Evolutionary conservation across 2,888 invertebrate species (phyloP), one percentile per base, ranked within the genome.

Genomic region (Lordiphosa andalusiaca): DNA sequence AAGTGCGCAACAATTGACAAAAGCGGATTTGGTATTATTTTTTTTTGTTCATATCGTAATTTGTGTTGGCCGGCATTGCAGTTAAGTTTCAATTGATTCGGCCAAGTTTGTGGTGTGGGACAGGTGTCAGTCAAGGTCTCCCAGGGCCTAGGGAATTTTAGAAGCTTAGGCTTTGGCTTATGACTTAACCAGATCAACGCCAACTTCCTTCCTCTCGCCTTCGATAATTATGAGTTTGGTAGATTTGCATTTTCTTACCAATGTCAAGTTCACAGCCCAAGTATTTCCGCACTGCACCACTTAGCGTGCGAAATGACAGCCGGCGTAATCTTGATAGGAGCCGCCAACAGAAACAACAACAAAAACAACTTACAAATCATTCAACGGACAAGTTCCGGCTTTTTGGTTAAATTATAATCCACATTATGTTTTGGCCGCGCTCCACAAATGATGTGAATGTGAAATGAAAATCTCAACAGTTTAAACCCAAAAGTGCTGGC

Each of bases 311-410:
- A 25, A 21, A 25, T 48, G 35, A 37, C 30, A 30, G 30, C 30
- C 30, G n/a, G n/a, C n/a, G 37, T 49, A 47, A 63, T 64, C 47
- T 63, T 51, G 51, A 64, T 42, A 47, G 57, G 38, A 47, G 16
- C 21, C 46, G 10, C 38, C 13, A 16, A 47, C 35, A 53, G 42
- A 25, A 53, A 67, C 13, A 16, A 47, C 35, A 53, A 47, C 33
- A 53, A 67, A 78, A 71, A 75, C 69, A 71, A 75, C 69, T 78
- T 75, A 82, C 77, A 77, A 77, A 77, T 82, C 77, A 82, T 78
- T 71, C 69, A 50, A 67, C 61, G 54, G 64, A 65, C 71, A 57
- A 82, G 77, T 77, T 77, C 77, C 77, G 77, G 75, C 76, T 75
- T 63, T 63, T 61, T 49, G 42, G 42, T 23, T 36, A 12, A 21